A percentile compares a stretch with the other conserved stretches of the same genome.
phyloP scores from a whole-genome alignment of 2,113 vertebrate genomes.

The Myotis davidii region DNA sequence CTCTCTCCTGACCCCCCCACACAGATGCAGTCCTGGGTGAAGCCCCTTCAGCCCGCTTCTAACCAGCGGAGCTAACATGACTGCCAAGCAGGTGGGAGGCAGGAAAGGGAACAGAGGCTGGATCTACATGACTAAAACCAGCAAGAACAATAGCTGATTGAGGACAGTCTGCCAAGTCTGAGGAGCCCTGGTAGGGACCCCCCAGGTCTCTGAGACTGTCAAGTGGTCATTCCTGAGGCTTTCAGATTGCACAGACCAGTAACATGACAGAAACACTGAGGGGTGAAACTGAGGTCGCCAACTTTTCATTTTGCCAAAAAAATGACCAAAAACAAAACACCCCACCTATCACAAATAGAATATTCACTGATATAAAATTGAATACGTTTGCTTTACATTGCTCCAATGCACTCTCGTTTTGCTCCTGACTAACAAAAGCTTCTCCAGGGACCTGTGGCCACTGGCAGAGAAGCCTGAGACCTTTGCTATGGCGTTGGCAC shows the following conservation, averaged over 20 bases:
- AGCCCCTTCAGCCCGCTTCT: not conserved
- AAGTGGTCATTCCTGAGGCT: not conserved
- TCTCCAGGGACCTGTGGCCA: too few relatives aligned
- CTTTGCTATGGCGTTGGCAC: too few relatives aligned
- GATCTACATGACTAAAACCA: not conserved
- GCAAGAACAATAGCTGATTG: not conserved
- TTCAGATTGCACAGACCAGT: not conserved
- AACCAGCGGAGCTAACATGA: not conserved
- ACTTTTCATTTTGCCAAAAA: constrained; percentile 7
- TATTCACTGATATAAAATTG: not conserved
- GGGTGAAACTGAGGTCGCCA: not conserved
- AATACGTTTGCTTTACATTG: not conserved
- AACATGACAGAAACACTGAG: not conserved
- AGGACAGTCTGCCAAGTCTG: not conserved
- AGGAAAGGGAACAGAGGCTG: not conserved
- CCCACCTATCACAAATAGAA: not conserved
- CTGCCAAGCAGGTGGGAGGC: not conserved
- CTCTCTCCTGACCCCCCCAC: not conserved
- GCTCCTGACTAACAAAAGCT: not conserved
- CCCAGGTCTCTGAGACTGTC: not conserved
- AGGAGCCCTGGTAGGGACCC: not conserved
- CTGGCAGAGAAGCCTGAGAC: not conserved
- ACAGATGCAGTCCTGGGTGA: not conserved
- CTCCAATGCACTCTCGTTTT: not conserved
- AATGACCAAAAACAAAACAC: not conserved